Evolutionary conservation across 1,140 invertebrate species (phyloP), one percentile per base, ranked within the genome.

Genomic region (Drosophila bocki): DNA sequence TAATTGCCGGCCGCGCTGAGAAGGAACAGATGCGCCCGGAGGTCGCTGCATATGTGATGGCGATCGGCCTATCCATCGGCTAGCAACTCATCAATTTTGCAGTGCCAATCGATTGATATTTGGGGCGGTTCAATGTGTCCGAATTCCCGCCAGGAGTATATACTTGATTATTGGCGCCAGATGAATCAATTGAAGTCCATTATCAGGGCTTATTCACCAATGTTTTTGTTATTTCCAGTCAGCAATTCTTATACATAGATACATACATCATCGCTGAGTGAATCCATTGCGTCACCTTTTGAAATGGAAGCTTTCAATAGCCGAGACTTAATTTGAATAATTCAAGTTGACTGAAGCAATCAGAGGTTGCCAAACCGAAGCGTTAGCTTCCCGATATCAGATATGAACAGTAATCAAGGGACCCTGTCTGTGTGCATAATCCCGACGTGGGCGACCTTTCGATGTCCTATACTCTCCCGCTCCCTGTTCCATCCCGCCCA

Each of bases 81-180:
- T 19, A 4, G 13, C 19, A 35, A n/a, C 70, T 60, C 70, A 72
- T 72, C 68, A 59, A 72, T 72, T 60, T 37, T 59, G 22, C 15
- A 72, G 72, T 47, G n/a, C 44, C 67, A 72, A 60, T 72, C 54
- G 68, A 72, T 72, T 37, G 68, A 72, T 60, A 51, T 67, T 2
- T 44, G 17, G 47, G n/a, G 6, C 29, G 7, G 37, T 13, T 17
- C 19, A 19, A 26, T 5, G 11, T 17, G 33, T 15, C 41, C 5
- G 2, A 22, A 5, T 69, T 71, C 41, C 42, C 22, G n/a, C n/a
- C n/a, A 5, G 11, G n/a, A 58, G 9, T 12, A 15, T 19, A 12
- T n/a, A n/a, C 9, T 11, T 35, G 19, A 42, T n/a, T 42, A 19
- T 53, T 44, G 6, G 5, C 15, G n/a, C 3, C 13, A n/a, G 22